A percentile compares a stretch with the other conserved stretches of the same genome.
phyloP scores from a whole-genome alignment of 2,888 invertebrate genomes.

The Cerastoderma edule region DNA sequence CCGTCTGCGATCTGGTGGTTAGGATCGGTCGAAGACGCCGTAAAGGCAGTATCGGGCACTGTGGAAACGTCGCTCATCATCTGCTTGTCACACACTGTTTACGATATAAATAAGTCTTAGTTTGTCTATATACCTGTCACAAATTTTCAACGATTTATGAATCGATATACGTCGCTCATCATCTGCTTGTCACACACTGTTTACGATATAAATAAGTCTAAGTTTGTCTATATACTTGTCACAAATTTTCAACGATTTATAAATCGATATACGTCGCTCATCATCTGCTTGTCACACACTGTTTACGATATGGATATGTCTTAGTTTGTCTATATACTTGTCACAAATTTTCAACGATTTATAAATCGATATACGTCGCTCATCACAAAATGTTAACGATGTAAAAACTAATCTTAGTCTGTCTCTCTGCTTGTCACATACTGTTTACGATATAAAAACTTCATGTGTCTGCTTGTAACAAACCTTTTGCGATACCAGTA shows the following conservation, averaged over 20 bases:
- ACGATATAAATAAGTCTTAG: background rate
- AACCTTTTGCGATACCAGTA: background rate
- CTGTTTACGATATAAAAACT: too few species aligned
- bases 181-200: slow-evolving; percentile 53
- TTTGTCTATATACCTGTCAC: too few species aligned
- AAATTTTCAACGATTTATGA: too few species aligned
- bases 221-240: too few species aligned
- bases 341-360: too few species aligned
- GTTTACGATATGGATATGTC: background rate
- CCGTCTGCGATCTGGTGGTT: slow-evolving; percentile 84
- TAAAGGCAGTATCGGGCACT: slow-evolving; percentile 37
- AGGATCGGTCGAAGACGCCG: slow-evolving; percentile 42
- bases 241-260: too few species aligned
- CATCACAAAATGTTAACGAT: slow-evolving; percentile 35
- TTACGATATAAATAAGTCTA: background rate
- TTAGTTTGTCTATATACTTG: too few species aligned
- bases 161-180: slow-evolving; percentile 46
- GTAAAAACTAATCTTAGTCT: too few species aligned
- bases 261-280: slow-evolving; percentile 49
- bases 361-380: too few species aligned
- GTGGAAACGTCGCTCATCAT: slow-evolving; percentile 42
- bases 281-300: slow-evolving; percentile 54
- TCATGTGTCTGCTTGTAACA: too few species aligned
- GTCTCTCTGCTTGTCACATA: too few species aligned
- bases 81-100: slow-evolving; percentile 49